Evolutionary conservation across 2,888 invertebrate species (phyloP).

Genomic region (Helobdella robusta): DNA sequence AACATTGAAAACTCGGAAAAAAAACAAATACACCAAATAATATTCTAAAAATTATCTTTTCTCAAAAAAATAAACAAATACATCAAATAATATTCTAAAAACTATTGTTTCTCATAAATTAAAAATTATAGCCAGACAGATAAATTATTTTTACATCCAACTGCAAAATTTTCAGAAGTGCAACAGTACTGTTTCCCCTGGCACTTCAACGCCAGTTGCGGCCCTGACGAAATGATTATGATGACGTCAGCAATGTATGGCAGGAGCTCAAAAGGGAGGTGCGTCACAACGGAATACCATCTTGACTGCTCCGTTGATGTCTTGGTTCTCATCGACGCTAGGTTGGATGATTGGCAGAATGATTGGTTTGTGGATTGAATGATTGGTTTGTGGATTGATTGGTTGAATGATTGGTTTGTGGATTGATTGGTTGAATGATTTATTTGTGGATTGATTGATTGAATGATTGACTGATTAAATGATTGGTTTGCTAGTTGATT

Average conservation of each 20-base stretch:
- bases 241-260: constrained; percentile 33
- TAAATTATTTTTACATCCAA: neutral
- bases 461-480: no score
- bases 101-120: neutral
- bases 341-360: neutral
- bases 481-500: no score
- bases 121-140: neutral
- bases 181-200: constrained; percentile 34
- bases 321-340: constrained; percentile 21
- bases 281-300: constrained; percentile 30
- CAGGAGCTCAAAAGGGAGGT: constrained; percentile 31
- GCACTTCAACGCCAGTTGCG: constrained; percentile 32
- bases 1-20: no score
- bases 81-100: neutral
- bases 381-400: no score
- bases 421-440: no score
- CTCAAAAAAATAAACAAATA: neutral
- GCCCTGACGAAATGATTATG: constrained; percentile 29
- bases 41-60: neutral
- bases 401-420: no score
- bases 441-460: no score
- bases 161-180: constrained; percentile 19
- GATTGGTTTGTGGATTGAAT: no score
- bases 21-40: neutral
- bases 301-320: constrained; percentile 33